Base-by-base conservation (phyloP, 2,888 invertebrate species). In the Julus scanicus region DNA sequence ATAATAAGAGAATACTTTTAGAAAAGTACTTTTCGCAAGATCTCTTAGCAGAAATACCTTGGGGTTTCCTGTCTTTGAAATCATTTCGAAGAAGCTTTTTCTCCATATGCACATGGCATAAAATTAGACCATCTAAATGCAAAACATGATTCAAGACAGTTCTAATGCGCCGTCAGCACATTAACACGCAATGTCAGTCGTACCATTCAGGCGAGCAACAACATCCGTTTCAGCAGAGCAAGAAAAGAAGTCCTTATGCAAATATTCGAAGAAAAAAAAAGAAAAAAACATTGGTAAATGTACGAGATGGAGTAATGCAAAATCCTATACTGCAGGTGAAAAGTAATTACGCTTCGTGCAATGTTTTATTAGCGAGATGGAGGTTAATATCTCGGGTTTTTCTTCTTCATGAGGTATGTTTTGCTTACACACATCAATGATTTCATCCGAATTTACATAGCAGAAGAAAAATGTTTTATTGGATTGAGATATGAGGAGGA, bases 141-240 rank as follows among this genome's bases (percentile, higher is more conserved):
- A 57, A 17, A 57, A 17, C 9, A 57, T 57, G n/a, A 57, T n/a
- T 57, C 57, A 2, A 57, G 57, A 57, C 2, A 57, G 3, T 57
- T n/a, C 57, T 57, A n/a, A 57, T n/a, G n/a, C 57, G n/a, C n/a
- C 57, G n/a, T n/a, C 57, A 57, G 11, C 57, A n/a, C 57, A 57
- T 57, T 57, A 57, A 17, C 57, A 57, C n/a, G 57, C 57, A n/a
- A 48, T 5, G 57, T 1, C 57, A 57, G 57, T n/a, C 3, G 57
- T 57, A 57, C n/a, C 17, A 57, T n/a, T 57, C 57, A 57, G 17
- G 57, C 57, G n/a, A 57, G 57, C 6, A 57, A 11, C 57, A 57
- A 57, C 57, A 57, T 57, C 57, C 57, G 57, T 6, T 17, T 57
- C n/a, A n/a, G 1, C n/a, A n/a, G n/a, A 57, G 57, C 11, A 15